Percentiles rank a stretch among this genome's conserved stretches.
Conservation (phyloP, 2,888 invertebrate species). For the Tanypteryx hageni region DNA sequence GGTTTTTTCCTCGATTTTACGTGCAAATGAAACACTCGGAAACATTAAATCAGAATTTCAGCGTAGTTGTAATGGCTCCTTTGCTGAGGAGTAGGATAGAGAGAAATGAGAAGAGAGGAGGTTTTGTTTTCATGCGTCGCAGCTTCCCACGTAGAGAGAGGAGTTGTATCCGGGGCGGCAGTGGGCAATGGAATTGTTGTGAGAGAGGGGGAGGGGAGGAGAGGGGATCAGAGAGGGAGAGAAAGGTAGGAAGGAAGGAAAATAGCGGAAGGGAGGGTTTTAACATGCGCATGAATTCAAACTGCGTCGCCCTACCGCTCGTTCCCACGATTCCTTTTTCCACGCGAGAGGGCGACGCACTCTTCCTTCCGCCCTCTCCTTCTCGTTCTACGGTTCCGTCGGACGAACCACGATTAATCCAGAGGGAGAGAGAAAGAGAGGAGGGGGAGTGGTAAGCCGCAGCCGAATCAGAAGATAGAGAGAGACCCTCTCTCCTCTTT, state of each 20-base stretch:
- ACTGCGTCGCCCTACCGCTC: background rate
- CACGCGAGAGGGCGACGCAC: constrained; percentile 28
- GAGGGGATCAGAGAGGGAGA: background rate
- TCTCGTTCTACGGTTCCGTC: too few relatives aligned
- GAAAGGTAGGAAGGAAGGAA: background rate
- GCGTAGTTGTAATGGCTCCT: too few relatives aligned
- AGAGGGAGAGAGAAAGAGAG: background rate
- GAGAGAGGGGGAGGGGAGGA: background rate
- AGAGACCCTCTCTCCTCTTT: background rate
- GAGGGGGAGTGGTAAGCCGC: background rate
- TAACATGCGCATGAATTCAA: constrained; percentile 21
- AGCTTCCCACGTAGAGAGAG: background rate
- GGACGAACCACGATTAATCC: background rate
- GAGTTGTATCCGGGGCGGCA: constrained; percentile 4
- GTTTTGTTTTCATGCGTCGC: background rate
- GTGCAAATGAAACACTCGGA: too few relatives aligned
- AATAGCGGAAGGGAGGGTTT: background rate
- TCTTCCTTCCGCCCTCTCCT: background rate
- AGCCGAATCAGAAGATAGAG: background rate
- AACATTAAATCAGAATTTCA: too few relatives aligned
- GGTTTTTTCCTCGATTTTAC: too few relatives aligned
- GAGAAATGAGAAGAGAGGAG: too few relatives aligned
- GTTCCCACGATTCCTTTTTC: constrained; percentile 28
- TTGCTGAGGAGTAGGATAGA: too few relatives aligned
- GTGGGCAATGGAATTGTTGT: background rate